Evolutionary conservation across 2,113 vertebrate species (phyloP).

Genomic region (Caranx ignobilis): DNA sequence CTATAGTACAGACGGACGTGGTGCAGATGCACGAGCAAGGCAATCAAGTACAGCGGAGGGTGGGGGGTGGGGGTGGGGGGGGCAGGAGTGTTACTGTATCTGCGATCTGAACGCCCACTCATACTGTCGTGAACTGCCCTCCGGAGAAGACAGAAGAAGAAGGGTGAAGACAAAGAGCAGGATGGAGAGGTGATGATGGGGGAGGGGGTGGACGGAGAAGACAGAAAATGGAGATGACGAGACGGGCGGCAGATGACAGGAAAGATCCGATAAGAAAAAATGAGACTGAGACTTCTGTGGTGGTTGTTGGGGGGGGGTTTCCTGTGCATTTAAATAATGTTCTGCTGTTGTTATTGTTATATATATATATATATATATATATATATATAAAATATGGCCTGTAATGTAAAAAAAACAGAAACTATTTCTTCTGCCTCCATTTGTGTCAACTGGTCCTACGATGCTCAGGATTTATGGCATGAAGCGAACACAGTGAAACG

Average conservation of each 20-base stretch:
- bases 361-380: too few species aligned
- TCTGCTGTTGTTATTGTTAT: background rate
- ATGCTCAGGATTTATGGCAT: conserved; percentile 9
- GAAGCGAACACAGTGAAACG: background rate
- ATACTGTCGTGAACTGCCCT: conserved; percentile 21
- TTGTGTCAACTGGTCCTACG: background rate
- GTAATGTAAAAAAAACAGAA: background rate
- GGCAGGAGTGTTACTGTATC: conserved; percentile 22
- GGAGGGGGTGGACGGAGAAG: conserved; percentile 42
- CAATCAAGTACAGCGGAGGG: conserved; percentile 39
- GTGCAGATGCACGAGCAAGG: conserved; percentile 42
- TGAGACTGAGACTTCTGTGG: background rate
- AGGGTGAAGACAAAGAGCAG: conserved; percentile 51
- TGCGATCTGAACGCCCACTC: conserved; percentile 62
- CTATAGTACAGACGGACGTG: conserved; percentile 18
- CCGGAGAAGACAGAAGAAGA: conserved; percentile 32
- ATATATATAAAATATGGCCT: background rate
- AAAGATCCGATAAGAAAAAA: conserved; percentile 15
- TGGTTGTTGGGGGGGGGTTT: background rate
- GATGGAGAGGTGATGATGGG: conserved; percentile 52
- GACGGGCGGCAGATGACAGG: conserved; percentile 9
- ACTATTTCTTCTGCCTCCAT: background rate
- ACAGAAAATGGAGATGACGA: conserved; percentile 54
- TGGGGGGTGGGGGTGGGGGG: background rate
- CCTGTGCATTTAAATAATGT: conserved; percentile 18